phyloP scores from a whole-genome alignment of 2,797 vertebrate genomes.

The Spinus pinus region DNA sequence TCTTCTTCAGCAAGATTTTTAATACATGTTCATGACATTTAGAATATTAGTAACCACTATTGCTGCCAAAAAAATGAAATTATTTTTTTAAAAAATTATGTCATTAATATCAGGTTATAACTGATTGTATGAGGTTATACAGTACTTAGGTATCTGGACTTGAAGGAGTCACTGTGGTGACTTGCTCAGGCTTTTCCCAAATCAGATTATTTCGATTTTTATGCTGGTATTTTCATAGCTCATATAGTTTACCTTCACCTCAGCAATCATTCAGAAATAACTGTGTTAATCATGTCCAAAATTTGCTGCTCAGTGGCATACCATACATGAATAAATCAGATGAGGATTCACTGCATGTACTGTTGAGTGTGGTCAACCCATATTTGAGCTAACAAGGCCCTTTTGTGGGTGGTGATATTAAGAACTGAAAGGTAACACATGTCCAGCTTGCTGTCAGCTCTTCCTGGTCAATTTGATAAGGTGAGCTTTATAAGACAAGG shows the following conservation, averaged over 20 bases:
- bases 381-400: background rate
- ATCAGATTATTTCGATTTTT: background rate
- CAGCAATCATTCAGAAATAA: background rate
- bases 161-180: background rate
- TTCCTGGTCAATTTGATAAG: background rate
- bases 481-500: background rate
- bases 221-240: background rate
- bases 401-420: background rate
- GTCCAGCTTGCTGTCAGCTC: background rate
- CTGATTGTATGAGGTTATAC: no score
- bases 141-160: background rate
- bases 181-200: background rate
- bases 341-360: background rate
- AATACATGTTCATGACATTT: background rate
- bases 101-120: background rate
- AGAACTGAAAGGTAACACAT: background rate
- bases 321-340: background rate
- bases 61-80: background rate
- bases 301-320: background rate
- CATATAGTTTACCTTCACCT: background rate
- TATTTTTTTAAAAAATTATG: fast-evolving
- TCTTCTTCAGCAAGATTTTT: background rate
- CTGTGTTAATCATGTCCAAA: background rate
- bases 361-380: background rate
- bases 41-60: background rate